phyloP scores from a whole-genome alignment of 2,888 invertebrate species.

The Standfussiana lucernea region DNA sequence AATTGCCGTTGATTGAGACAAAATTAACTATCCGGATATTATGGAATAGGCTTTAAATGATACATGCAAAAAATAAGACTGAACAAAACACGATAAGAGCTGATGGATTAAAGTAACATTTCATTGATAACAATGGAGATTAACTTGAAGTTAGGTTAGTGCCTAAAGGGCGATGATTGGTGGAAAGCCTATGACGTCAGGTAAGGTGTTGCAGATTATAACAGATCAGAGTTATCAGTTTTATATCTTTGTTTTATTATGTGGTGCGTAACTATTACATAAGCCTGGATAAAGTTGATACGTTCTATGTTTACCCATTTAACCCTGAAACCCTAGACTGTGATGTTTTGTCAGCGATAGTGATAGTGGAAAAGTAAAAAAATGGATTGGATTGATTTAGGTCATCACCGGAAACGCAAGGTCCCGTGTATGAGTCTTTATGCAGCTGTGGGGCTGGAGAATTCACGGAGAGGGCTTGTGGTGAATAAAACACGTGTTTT shows the following conservation, averaged over 20 bases:
- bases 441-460: too few relatives aligned
- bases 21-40: background rate
- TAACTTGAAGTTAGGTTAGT: background rate
- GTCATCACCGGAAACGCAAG: too few relatives aligned
- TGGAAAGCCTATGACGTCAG: conserved; percentile 12
- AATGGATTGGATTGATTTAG: too few relatives aligned
- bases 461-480: too few relatives aligned
- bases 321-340: too few relatives aligned
- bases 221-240: conserved; percentile 12
- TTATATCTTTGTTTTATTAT: conserved; percentile 20
- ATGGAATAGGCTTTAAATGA: background rate
- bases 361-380: too few relatives aligned
- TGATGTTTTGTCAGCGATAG: too few relatives aligned
- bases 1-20: background rate
- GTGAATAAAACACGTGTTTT: too few relatives aligned
- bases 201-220: background rate
- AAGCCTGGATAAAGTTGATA: background rate
- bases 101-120: background rate
- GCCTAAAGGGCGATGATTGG: background rate
- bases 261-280: background rate
- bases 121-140: conserved; percentile 17
- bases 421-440: too few relatives aligned
- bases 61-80: background rate
- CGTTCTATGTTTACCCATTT: background rate
- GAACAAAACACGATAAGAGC: background rate